A percentile compares a stretch with the other conserved stretches of the same genome.
These are phyloP conservation scores for Tryphoninae sp. DNA, from an alignment of 2,888 invertebrate species.

Conservation along the genomic window DNA sequence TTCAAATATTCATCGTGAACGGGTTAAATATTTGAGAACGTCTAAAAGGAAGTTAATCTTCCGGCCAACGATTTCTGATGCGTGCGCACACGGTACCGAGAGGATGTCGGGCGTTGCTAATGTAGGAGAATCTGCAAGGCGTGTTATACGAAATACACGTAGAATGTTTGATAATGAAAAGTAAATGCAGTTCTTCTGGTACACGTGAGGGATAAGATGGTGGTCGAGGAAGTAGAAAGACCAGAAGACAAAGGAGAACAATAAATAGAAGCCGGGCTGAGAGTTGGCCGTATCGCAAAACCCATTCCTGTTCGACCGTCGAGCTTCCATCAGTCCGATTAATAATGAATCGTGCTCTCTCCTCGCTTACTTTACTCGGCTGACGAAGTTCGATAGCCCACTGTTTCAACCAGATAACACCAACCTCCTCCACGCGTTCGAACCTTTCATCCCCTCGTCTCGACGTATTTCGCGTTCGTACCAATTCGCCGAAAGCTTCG, in stretches of 20 bases:
- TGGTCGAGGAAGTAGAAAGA: slow-evolving; percentile 7
- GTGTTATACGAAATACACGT: no score
- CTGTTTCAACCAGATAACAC: slow-evolving; percentile 35
- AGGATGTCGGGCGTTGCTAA: slow-evolving; percentile 8
- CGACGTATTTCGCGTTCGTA: slow-evolving; percentile 19
- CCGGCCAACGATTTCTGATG: slow-evolving; percentile 19
- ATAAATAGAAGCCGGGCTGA: background rate
- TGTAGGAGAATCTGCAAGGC: background rate
- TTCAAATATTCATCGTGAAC: slow-evolving; percentile 55
- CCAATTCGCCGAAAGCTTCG: slow-evolving; percentile 33
- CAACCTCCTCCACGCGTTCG: background rate
- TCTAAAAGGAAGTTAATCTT: slow-evolving; percentile 70
- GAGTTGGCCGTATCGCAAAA: slow-evolving; percentile 35
- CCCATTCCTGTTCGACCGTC: slow-evolving; percentile 24
- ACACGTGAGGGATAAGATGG: background rate
- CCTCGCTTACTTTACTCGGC: slow-evolving; percentile 51
- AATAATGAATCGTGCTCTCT: slow-evolving; percentile 53
- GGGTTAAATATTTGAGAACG: slow-evolving; percentile 72
- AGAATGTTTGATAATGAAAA: no score
- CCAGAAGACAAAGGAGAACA: slow-evolving; percentile 21
- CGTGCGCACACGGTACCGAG: slow-evolving; percentile 8
- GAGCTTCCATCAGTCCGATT: slow-evolving; percentile 45
- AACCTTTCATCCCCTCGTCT: no score
- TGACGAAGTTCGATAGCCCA: slow-evolving; percentile 54
- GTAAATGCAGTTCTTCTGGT: background rate